Base-by-base conservation (phyloP, 1,140 invertebrate species). In the Ylistrum balloti region DNA sequence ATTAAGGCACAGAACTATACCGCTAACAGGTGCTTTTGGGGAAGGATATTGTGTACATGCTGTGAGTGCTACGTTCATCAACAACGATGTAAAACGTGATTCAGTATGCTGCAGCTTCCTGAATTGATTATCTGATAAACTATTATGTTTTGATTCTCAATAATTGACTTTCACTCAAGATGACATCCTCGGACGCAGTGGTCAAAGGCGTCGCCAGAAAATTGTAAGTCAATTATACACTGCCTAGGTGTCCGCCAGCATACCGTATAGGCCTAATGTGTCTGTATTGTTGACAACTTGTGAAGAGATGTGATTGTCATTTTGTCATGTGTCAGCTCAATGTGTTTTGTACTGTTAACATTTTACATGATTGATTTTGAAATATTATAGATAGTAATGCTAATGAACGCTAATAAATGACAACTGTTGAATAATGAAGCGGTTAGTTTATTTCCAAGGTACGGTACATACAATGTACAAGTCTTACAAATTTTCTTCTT, bases 131-230 rank as follows among this genome's bases (percentile, higher is more conserved):
- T 74, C 56, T 74, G 22, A 74, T n/a, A 0, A 5, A 28, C 22
- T 74, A 17, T n/a, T 74, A 74, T 74, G 56, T 74, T 74, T 28
- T 74, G n/a, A 74, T 74, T 74, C 28, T n/a, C 56, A 11, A 74
- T 74, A 74, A 74, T 74, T 74, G 56, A 74, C 0, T 74, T 74
- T 17, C 56, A 1, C 1, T 28, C 56, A 74, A 74, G n/a, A 48
- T 85, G 10, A 85, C 22, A 85, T 48, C 86, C 33, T 92, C 91
- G 20, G 90, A 92, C 86, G 89, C 91, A 38, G 89, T 92, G 34
- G 88, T 92, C 38, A 92, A 92, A 85, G 34, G 35, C 74, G 91
- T 92, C 33, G 91, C 90, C n/a, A 92, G 89, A 41, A 89, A 92
- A 88, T 56, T 92, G 91, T 92, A 90, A 92, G 91, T 92, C 22